Evolutionary conservation across 2,797 vertebrate species (phyloP), one percentile per base, ranked within the genome.

Genomic region (Halcyon badia): DNA sequence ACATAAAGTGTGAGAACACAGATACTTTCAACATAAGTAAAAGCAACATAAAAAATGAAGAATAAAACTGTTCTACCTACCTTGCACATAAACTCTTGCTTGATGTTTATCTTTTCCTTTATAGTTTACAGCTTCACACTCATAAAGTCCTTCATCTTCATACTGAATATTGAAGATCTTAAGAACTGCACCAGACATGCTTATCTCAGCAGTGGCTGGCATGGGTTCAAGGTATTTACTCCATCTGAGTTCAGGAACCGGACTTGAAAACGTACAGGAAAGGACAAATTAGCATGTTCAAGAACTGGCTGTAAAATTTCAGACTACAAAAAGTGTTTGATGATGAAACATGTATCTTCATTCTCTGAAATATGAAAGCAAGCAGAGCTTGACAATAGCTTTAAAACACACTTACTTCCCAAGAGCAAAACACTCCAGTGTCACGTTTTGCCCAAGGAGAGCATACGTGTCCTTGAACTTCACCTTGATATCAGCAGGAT

Each of bases 361-460:
- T 86, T 96, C 54, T 58, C 57, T 54, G 70, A 35, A 68, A 37
- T 68, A 77, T 14, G 84, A 97, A 95, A 88, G 78, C 52, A 84
- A 90, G 31, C 17, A 6, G 11, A 90, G 66, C 25, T 94, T 41
- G 39, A 68, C 28, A 73, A 4, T 56, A 85, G 78, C 24, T 82
- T 73, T 87, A 90, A 97, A 94, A 62, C 17, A 80, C 56, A 98
- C 99, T 99, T 98, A 99, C 99, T 99, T 99, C 80, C 99, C 99
- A 97, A 99, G 98, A 56, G 99, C 99, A 83, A 99, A 99, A 96
- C 99, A 99, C 91, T 99, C 99, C 96, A 99, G 96, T 5, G 99
- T 99, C 96, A 99, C 97, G 6, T 99, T 99, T 96, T 99, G 99
- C 35, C 99, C 99, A 96, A 99, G 97, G 91, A 99, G 91, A 54